Evolutionary conservation across 37 sponge, comb jelly and placozoan genomes (phyloP), one percentile per base, ranked within the genome.

Genomic region (Theonella swinhoei): DNA sequence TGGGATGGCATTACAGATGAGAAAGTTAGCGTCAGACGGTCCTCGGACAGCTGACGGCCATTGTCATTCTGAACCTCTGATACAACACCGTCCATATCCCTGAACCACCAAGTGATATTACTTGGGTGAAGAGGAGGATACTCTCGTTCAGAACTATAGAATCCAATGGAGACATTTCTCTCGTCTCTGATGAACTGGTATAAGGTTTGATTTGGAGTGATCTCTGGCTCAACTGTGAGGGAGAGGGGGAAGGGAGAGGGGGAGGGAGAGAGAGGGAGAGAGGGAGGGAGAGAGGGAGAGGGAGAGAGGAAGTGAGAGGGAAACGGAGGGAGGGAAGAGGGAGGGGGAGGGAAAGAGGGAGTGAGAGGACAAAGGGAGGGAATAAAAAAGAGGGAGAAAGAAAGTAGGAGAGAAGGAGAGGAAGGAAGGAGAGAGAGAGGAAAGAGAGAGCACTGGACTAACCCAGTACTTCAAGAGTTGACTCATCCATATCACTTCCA

Each of bases 401-500:
- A 35, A 58, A 42, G 69, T 64, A 33, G 20, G 39, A 28, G 68
- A 28, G 68, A 28, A 26, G 9, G 24, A 8, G 24, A 26, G 54
- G 54, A 47, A 14, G 54, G 54, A 14, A 14, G 14, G 54, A 14
- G 54, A 47, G 14, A 17, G n/a, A n/a, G 14, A 47, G 54, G 54
- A 47, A 47, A 47, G 54, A 47, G 54, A 47, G 54, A 47, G 54
- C 14, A 29, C 19, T 65, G 66, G 3, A 63, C 79, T 62, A 4
- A 61, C 80, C 80, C 28, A 17, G n/a, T 24, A 87, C 29, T 32
- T 79, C 79, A 74, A 87, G 54, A 40, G 64, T 72, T 2, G 23
- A 2, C 20, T 14, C 11, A 38, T 80, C 79, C 3, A 22, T 63
- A 11, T 34, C 80, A 23, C 32, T 60, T 3, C 74, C 87, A 5